These are phyloP conservation scores for Podarcis lilfordi DNA, from an alignment of 2,797 vertebrate species.

Conservation along the genomic window DNA sequence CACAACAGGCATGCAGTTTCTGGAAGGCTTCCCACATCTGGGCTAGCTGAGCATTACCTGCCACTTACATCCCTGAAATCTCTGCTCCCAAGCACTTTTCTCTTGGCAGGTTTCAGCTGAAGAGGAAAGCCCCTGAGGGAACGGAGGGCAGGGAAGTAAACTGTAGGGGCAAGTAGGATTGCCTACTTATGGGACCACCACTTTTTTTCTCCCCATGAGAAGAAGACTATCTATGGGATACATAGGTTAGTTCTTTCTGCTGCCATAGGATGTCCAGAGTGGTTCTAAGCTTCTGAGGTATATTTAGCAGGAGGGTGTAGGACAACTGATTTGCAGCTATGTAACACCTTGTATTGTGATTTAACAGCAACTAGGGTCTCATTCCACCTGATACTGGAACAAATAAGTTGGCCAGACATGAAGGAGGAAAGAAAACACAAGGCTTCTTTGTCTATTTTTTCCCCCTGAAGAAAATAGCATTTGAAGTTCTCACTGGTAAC, in stretches of 20 bases:
- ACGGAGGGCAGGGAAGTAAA: background rate
- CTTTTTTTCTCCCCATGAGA: background rate
- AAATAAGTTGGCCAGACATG: background rate
- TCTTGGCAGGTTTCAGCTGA: background rate
- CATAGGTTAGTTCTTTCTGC: background rate
- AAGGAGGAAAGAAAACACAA: conserved; percentile 9
- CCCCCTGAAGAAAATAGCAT: background rate
- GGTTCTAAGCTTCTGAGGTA: background rate
- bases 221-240: background rate
- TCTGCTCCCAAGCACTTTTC: background rate
- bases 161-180: background rate
- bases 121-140: too few relatives aligned
- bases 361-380: conserved; percentile 7
- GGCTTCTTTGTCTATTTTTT: background rate
- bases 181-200: background rate
- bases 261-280: background rate
- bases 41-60: too few relatives aligned
- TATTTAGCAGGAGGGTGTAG: background rate
- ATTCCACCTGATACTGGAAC: background rate
- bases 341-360: conserved; percentile 25
- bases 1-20: too few relatives aligned
- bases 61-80: background rate
- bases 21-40: too few relatives aligned
- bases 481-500: background rate
- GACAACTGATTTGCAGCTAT: background rate